These are phyloP conservation scores for Piliocolobus tephrosceles DNA, from an alignment of 2,113 vertebrate species.

Conservation along the genomic window DNA sequence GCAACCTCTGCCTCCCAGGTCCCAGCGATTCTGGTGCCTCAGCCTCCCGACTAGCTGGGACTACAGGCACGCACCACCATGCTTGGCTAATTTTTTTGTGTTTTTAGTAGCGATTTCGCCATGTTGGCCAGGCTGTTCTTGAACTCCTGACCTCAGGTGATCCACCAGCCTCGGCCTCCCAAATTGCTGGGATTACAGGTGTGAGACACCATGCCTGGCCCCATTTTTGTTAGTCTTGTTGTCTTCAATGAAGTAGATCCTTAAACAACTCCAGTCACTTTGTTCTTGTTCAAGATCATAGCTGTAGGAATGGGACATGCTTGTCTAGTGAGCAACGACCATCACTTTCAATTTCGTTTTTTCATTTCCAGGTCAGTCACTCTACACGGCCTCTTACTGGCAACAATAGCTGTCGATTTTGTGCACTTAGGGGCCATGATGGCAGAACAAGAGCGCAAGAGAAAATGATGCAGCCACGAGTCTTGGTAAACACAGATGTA, in stretches of 20 bases:
- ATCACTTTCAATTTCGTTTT: neutral
- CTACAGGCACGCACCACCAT: rapidly evolving
- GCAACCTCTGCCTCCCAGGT: no score
- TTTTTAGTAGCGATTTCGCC: no score
- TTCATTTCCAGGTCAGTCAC: neutral
- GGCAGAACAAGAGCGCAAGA: neutral
- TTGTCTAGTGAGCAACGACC: neutral
- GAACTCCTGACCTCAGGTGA: no score
- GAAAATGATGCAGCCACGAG: neutral
- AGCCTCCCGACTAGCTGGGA: no score
- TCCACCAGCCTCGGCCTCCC: no score
- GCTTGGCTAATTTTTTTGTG: no score
- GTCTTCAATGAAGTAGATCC: neutral
- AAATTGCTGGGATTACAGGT: no score
- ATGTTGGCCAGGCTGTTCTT: no score
- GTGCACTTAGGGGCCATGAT: neutral
- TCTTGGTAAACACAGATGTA: neutral
- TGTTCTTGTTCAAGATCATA: neutral
- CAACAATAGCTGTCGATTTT: neutral
- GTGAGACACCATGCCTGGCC: no score
- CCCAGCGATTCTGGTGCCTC: no score
- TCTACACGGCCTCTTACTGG: neutral
- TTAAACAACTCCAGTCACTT: neutral
- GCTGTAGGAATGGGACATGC: neutral
- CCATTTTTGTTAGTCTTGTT: neutral